A percentile compares a stretch with the other conserved stretches of the same genome.
These are phyloP conservation scores for Poecilia picta DNA, from an alignment of 2,797 vertebrate genomes.

Conservation along the genomic window DNA sequence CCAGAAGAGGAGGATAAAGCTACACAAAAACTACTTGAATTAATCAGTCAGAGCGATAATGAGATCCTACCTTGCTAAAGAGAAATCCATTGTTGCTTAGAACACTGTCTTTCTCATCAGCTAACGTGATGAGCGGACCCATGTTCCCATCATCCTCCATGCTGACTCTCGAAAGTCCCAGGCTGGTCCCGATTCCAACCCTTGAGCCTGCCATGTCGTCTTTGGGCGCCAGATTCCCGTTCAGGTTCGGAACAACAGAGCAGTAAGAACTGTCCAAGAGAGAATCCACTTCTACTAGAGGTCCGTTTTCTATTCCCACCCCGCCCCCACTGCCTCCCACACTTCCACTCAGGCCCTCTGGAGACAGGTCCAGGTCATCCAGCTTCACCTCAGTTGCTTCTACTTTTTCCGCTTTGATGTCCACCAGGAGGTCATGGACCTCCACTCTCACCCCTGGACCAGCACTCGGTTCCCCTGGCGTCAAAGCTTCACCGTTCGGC, in stretches of 20 bases:
- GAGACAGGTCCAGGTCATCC: constrained; percentile 97
- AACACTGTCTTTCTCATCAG: constrained; percentile 96
- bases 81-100: constrained; percentile 92
- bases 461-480: constrained; percentile 77
- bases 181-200: constrained; percentile 75
- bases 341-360: constrained; percentile 86
- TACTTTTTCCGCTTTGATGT: constrained; percentile 99
- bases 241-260: constrained; percentile 94
- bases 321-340: constrained; percentile 63
- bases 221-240: constrained; percentile 87
- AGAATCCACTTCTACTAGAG: constrained; percentile 95
- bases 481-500: constrained; percentile 84
- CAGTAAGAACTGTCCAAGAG: constrained; percentile 95
- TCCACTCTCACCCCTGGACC: constrained; percentile 92
- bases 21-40: constrained; percentile 8
- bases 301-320: constrained; percentile 87
- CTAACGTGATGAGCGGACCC: constrained; percentile 94
- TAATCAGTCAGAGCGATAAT: constrained; percentile 6
- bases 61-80: constrained; percentile 89
- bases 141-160: constrained; percentile 90
- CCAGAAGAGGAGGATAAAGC: neutral
- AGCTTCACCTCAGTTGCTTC: constrained; percentile 98
- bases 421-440: constrained; percentile 96
- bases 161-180: constrained; percentile 66
- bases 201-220: constrained; percentile 80